Evolutionary conservation across 2,888 invertebrate genomes (phyloP), one percentile per base, ranked within the genome.

Genomic region (Mesorhabditis sp.): DNA sequence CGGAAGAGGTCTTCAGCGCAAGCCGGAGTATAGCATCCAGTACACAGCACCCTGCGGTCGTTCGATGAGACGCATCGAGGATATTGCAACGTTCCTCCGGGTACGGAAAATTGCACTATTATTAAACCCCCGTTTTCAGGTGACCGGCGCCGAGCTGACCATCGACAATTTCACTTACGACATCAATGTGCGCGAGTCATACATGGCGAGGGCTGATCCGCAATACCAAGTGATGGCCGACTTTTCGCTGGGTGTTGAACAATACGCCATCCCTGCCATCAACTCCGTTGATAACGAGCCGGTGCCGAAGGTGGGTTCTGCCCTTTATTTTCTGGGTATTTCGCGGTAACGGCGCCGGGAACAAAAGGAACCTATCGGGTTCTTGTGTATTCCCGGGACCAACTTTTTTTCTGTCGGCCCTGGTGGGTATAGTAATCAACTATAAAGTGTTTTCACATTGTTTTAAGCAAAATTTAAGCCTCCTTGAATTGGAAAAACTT

Each of bases 181-280:
- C n/a, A 4, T 41, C 50, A 4, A 5, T 5, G 5, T 67, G 41
- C 10, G n/a, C 41, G 28, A 13, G 62, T 28, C 28, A 1, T 10
- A 41, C 41, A 67, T 67, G 28, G 15, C 62, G 61, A 62, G 5
- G 13, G 62, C 41, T n/a, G 41, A 13, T 7, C 42, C 58, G 4
- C n/a, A 58, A 5, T 58, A 58, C 61, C 5, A 43, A 42, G n/a
- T 65, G 10, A 6, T 28, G 7, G 65, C 63, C 7, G 80, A 79
- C 66, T 71, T 71, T 64, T 62, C 72, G 4, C 43, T 69, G 43
- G 72, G 75, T 45, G 42, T 68, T 67, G 82, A 82, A 67, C 67
- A 62, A 7, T 75, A 79, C 10, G 76, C 79, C 4, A 80, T 85
- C 45, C 77, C 81, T 13, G 73, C 76, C 5, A 78, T 80, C 15